A percentile compares a stretch with the other conserved stretches of the same genome.
Conservation (phyloP, 2,888 invertebrate species). For the Ramazzottius varieornatus region DNA sequence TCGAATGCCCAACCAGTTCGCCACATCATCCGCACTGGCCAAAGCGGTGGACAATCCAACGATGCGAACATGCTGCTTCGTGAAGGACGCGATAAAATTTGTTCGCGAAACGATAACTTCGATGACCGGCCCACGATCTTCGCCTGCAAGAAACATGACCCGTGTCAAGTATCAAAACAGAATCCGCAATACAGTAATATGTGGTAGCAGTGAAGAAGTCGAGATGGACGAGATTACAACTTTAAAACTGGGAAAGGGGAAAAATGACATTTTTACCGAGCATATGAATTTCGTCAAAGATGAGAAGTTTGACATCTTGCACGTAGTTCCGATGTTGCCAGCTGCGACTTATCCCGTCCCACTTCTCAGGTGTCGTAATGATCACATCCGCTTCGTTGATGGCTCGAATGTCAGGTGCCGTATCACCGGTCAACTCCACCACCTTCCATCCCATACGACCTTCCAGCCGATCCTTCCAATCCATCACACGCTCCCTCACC, state of each 20-base stretch:
- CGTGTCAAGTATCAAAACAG: background rate
- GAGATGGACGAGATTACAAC: background rate
- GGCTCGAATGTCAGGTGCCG: conserved; percentile 55
- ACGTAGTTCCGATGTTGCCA: conserved; percentile 95
- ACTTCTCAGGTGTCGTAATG: conserved; percentile 96
- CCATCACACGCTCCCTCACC: conserved; percentile 76
- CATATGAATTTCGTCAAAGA: conserved; percentile 94
- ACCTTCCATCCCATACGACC: conserved; percentile 44
- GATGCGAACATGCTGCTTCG: conserved; percentile 50
- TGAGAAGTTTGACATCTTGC: conserved; percentile 51
- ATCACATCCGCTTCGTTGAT: conserved; percentile 66
- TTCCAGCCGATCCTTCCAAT: conserved; percentile 64
- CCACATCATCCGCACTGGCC: conserved; percentile 85
- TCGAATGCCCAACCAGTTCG: conserved; percentile 71
- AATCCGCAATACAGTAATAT: background rate
- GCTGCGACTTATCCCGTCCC: conserved; percentile 94
- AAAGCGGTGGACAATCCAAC: conserved; percentile 88
- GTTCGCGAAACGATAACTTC: conserved; percentile 94
- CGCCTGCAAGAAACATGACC: conserved; percentile 19
- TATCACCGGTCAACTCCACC: conserved; percentile 81
- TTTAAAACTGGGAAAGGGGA: background rate
- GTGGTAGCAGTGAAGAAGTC: background rate
- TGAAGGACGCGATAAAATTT: conserved; percentile 77
- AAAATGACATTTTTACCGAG: conserved; percentile 36
- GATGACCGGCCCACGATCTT: conserved; percentile 35